phyloP scores from a whole-genome alignment of 2,113 vertebrate species.

The Channa maculata region DNA sequence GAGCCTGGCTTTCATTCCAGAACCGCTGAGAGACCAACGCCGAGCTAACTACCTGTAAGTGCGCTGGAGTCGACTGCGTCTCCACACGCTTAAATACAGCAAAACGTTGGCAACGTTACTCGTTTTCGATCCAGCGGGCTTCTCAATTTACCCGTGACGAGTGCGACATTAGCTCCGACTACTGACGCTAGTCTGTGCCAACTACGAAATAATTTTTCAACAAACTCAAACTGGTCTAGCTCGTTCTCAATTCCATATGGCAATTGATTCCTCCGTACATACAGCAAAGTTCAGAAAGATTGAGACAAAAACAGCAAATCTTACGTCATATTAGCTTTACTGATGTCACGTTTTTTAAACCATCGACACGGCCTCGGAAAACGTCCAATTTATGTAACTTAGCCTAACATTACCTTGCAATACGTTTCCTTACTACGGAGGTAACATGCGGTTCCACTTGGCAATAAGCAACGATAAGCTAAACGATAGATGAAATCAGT shows the following conservation, averaged over 20 bases:
- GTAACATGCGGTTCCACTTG: no score
- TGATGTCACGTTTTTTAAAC: neutral
- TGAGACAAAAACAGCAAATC: no score
- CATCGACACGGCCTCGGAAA: neutral
- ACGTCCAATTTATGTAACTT: neutral
- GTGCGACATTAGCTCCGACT: neutral
- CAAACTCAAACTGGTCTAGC: neutral
- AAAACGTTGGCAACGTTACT: no score
- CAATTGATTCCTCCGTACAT: neutral
- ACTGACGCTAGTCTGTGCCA: neutral
- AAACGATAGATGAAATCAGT: neutral
- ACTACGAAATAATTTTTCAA: neutral
- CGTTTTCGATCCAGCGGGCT: slow-evolving; percentile 23
- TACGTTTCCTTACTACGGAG: neutral
- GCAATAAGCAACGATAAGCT: neutral
- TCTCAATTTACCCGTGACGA: neutral
- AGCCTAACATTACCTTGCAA: neutral
- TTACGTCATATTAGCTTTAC: neutral
- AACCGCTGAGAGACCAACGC: slow-evolving; percentile 42
- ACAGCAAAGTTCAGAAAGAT: neutral
- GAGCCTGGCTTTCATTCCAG: slow-evolving; percentile 53
- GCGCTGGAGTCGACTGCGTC: neutral
- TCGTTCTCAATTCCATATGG: slow-evolving; percentile 25
- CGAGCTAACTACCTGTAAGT: neutral
- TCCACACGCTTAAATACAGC: no score